Evolutionary conservation across 2,888 invertebrate species (phyloP), one percentile per base, ranked within the genome.

Genomic region (Eulithis testata): DNA sequence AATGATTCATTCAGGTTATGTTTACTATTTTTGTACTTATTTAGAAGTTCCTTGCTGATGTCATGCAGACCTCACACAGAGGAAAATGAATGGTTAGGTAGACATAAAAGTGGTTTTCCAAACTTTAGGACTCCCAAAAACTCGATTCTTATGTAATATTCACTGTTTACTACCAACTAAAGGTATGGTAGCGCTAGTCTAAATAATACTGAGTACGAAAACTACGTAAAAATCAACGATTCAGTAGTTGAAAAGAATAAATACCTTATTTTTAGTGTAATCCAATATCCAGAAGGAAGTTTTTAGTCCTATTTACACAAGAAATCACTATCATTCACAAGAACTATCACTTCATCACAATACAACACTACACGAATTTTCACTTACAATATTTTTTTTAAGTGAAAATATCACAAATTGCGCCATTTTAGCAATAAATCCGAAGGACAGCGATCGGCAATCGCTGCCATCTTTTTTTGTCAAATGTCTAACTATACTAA

Each of bases 381-480:
- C 91, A 92, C 93, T 87, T 89, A 84, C 78, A 88, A 85, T 87
- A 85, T 87, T 84, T 86, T 85, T 85, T 87, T 86, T 85, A 83
- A 82, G 90, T 90, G 91, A 89, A 90, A 87, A 87, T 89, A 90
- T 91, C 91, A 91, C 91, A 89, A 89, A 89, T 87, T 90, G 88
- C 91, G 90, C 88, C 93, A 93, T 93, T 93, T 91, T 93, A 84
- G 88, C 90, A 90, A 86, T 88, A 90, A 87, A 88, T 81, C 85
- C 90, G 88, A 89, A 85, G 88, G 86, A 90, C 92, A 87, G 90
- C 89, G 87, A 88, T 89, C 91, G 88, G 89, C 92, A 84, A 82
- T 88, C 91, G 91, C 91, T 92, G 92, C 93, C 93, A 93, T 93
- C 92, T 93, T 93, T 93, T 55, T 92, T 91, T 92, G 91, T 92